phyloP scores from a whole-genome alignment of 2,113 vertebrate species.

The Cinclus mexicanus region DNA sequence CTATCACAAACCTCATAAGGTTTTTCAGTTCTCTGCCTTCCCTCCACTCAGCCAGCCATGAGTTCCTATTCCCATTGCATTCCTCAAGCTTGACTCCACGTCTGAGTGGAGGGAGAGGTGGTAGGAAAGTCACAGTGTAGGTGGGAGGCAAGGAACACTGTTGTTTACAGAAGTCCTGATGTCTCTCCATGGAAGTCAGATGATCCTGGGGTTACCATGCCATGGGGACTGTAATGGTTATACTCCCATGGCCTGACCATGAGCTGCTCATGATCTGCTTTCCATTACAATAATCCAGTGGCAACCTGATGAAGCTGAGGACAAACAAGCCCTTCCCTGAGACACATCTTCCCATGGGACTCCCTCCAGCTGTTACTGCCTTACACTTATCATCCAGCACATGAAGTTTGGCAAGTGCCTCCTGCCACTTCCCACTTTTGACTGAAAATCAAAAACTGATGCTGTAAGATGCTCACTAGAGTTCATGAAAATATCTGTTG shows the following conservation, averaged over 20 bases:
- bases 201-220: slow-evolving; percentile 6
- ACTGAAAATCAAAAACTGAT: not conserved
- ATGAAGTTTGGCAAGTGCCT: not conserved
- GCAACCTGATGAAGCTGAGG: not conserved
- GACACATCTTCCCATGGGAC: not conserved
- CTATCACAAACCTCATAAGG: not conserved
- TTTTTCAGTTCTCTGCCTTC: not conserved
- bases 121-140: slow-evolving; percentile 30
- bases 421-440: not conserved
- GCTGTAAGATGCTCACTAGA: not conserved
- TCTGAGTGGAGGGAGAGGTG: slow-evolving; percentile 19
- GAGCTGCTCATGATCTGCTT: not conserved
- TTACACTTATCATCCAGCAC: not conserved
- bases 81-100: slow-evolving; percentile 51
- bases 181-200: slow-evolving; percentile 14
- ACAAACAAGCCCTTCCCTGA: not conserved
- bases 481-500: not conserved
- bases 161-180: slow-evolving; percentile 6
- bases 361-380: not conserved
- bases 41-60: not conserved
- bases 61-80: slow-evolving; percentile 3
- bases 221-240: not conserved
- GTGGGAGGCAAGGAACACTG: slow-evolving; percentile 31
- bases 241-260: not conserved
- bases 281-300: not conserved